Percentiles rank a stretch among this genome's conserved stretches.
phyloP scores from a whole-genome alignment of 2,888 invertebrate genomes.

The Euphydryas editha region DNA sequence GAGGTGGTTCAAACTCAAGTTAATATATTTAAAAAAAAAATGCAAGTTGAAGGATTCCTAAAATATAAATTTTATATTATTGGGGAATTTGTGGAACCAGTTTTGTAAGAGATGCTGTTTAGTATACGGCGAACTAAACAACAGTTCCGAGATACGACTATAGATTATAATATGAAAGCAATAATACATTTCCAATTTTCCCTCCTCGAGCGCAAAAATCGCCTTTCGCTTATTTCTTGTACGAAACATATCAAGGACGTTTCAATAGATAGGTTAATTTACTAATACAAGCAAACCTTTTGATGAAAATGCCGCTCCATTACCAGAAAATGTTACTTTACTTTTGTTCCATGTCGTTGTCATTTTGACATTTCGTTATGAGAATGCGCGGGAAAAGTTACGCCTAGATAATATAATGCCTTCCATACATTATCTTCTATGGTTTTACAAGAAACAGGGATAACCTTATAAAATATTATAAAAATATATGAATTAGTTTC shows the following conservation, averaged over 20 bases:
- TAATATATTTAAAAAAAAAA: no score
- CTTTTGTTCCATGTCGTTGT: constrained; percentile 71
- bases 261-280: constrained; percentile 50
- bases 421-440: constrained; percentile 18
- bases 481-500: neutral
- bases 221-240: constrained; percentile 37
- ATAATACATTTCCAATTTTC: constrained; percentile 49
- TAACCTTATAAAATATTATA: neutral
- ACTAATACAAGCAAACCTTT: constrained; percentile 42
- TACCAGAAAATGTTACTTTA: constrained; percentile 59
- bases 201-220: constrained; percentile 48
- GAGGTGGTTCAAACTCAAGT: no score
- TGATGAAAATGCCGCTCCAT: constrained; percentile 50
- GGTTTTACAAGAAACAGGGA: neutral
- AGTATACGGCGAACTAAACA: constrained; percentile 22
- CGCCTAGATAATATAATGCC: constrained; percentile 4
- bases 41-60: no score
- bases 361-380: constrained; percentile 19
- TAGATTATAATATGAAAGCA: constrained; percentile 49
- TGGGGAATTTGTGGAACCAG: neutral
- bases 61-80: no score
- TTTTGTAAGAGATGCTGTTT: neutral
- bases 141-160: constrained; percentile 32
- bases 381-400: constrained; percentile 24
- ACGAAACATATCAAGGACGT: constrained; percentile 65